Percentiles rank a stretch among this genome's conserved stretches.
Conservation (phyloP, 2,888 invertebrate genomes). For the Dioctria linearis region DNA sequence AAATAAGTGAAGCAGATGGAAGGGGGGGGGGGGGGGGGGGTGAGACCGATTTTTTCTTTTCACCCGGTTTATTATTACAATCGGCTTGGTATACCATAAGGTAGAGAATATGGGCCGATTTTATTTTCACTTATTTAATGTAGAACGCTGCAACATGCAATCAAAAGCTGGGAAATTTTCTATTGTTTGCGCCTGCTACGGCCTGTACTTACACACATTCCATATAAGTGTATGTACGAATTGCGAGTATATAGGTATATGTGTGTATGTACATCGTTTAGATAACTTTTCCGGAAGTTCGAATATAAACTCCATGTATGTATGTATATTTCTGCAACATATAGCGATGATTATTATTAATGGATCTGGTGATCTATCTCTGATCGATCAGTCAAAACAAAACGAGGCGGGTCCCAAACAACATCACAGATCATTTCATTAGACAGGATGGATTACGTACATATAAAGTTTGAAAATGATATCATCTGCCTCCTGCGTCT, state of each 20-base stretch:
- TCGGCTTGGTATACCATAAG: neutral
- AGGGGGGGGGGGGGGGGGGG: too few relatives aligned
- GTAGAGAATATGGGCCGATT: conserved; percentile 3
- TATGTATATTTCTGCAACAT: neutral
- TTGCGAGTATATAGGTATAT: neutral
- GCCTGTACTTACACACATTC: neutral
- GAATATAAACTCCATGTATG: neutral
- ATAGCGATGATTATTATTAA: neutral
- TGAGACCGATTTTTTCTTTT: too few relatives aligned
- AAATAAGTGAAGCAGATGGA: neutral
- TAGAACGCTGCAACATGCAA: neutral
- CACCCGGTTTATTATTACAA: neutral
- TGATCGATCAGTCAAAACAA: neutral
- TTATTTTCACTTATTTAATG: neutral
- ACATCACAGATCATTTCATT: neutral
- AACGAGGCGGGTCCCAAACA: neutral
- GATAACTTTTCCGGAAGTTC: conserved; percentile 3
- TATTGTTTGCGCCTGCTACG: neutral
- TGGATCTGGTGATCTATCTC: neutral
- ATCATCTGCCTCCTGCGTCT: neutral
- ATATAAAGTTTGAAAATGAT: neutral
- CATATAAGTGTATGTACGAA: neutral
- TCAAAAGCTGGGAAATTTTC: neutral
- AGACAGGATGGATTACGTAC: neutral
- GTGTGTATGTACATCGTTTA: neutral